Base-by-base conservation (phyloP, 2,113 vertebrate species). In the Sorex fumeus region DNA sequence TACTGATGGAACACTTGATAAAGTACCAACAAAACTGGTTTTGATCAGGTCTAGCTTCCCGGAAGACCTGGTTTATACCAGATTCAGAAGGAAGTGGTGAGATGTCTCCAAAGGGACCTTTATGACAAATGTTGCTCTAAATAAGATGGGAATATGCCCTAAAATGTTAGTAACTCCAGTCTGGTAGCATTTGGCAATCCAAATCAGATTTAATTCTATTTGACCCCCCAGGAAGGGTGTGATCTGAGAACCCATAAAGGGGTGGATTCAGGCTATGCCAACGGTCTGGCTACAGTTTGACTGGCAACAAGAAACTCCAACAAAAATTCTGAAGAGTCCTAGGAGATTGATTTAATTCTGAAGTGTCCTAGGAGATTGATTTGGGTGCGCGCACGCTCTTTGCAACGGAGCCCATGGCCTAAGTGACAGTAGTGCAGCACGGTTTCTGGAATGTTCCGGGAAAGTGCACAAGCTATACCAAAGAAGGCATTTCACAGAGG, bases 81-180 rank as follows among this genome's bases (percentile, higher is more conserved):
- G 34, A 88, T 69, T 91, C 47, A 82, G 69, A 75, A 70, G 34
- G 45, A 91, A 84, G 25, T 81, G 36, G 87, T 87, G 32, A 87
- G 66, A 78, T 95, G 85, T 23, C 9, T 88, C 57, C 12, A 62
- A 80, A 64, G n/a, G 11, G 25, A 2, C 4, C 43, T 69, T 25
- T 90, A 2, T 57, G 50, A 34, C 84, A 90, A 90, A 62, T 19
- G 15, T 53, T 72, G 11, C 30, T 27, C 36, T 36, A 32, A 86
- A 50, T 53, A 71, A 87, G 74, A 60, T 32, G 47, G 62, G 85
- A 67, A 66, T 75, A 47, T 12, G 47, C 10, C 13, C 6, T 50
- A 50, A 50, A 50, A 50, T 50, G 47, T 40, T 3, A 40, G 40
- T 3, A 40, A 40, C 40, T 40, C 40, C 40, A n/a, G 3, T 66